Evolutionary conservation across 2,797 vertebrate species (phyloP), one percentile per base, ranked within the genome.

Genomic region (Picus viridis): DNA sequence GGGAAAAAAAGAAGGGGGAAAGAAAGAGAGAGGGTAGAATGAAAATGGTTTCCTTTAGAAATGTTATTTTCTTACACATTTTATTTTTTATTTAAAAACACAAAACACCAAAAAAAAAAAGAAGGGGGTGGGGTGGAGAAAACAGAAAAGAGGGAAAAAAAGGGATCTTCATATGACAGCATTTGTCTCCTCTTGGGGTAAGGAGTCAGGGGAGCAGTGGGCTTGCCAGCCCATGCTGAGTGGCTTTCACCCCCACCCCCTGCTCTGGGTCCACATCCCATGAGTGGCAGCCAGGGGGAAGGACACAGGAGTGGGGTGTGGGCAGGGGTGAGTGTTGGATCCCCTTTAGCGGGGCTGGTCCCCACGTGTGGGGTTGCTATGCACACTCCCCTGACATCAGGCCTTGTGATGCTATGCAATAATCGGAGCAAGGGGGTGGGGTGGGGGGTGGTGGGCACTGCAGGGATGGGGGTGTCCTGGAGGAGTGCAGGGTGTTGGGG

Each of bases 71-170:
- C 94, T 89, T 94, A 94, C 41, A 64, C 87, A 87, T 92, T 87
- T 93, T 91, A 92, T 94, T 94, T 95, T 92, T 95, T 94, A 94
- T 94, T 95, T 94, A 95, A 89, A 94, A 94, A 91, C 72, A 73
- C 72, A 95, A 96, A 95, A 95, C 78, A 65, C 41, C 56, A 90
- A 84, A 92, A 92, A 89, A 81, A 78, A 47, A 57, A 43, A 22
- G 13, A 14, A 15, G 43, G 43, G 43, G 43, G 43, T 12, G 43
- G 43, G 43, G 16, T 16, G 51, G 24, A 23, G 51, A 26, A 53
- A 77, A 34, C 39, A 39, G 12, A 39, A 39, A 11, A 39, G 39
- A 39, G 64, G 67, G 56, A 18, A 34, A 65, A 47, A n/a, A 39
- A 39, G 20, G 62, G 88, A 59, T 39, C 67, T 75, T 75, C 24